phyloP scores from a whole-genome alignment of 2,113 vertebrate genomes.

The Stegostoma tigrinum region DNA sequence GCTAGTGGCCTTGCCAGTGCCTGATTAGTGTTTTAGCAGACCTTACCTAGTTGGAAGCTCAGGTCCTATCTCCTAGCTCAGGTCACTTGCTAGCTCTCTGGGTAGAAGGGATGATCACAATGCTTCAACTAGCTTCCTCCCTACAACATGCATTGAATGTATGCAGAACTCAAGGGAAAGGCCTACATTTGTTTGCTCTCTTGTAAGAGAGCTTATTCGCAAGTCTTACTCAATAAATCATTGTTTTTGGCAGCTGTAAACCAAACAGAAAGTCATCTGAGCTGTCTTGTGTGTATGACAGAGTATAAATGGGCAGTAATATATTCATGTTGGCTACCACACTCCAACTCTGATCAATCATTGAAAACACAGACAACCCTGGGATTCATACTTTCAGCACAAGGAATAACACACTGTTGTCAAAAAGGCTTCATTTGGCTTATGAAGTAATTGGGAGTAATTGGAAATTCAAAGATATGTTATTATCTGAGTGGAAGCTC shows the following conservation, averaged over 20 bases:
- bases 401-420: constrained; percentile 36
- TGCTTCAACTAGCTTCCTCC: too few species aligned
- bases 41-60: too few species aligned
- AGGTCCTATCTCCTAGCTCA: too few species aligned
- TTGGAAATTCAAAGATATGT: constrained; percentile 28
- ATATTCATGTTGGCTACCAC: constrained; percentile 29
- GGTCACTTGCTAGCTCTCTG: too few species aligned
- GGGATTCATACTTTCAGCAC: constrained; percentile 34
- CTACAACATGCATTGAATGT: neutral
- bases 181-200: neutral
- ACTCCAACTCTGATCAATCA: constrained; percentile 33
- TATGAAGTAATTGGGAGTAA: constrained; percentile 30
- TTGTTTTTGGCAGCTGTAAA: constrained; percentile 35
- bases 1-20: too few species aligned
- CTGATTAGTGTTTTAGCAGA: too few species aligned
- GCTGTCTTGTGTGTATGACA: constrained; percentile 30
- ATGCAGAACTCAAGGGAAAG: neutral
- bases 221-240: constrained; percentile 31
- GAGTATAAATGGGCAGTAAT: constrained; percentile 11
- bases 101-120: too few species aligned
- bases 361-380: constrained; percentile 34
- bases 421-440: constrained; percentile 32
- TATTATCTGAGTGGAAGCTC: constrained; percentile 33
- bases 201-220: constrained; percentile 23
- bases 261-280: constrained; percentile 23